Base-by-base conservation (phyloP, 2,888 invertebrate species). In the Priocnemis perturbator region DNA sequence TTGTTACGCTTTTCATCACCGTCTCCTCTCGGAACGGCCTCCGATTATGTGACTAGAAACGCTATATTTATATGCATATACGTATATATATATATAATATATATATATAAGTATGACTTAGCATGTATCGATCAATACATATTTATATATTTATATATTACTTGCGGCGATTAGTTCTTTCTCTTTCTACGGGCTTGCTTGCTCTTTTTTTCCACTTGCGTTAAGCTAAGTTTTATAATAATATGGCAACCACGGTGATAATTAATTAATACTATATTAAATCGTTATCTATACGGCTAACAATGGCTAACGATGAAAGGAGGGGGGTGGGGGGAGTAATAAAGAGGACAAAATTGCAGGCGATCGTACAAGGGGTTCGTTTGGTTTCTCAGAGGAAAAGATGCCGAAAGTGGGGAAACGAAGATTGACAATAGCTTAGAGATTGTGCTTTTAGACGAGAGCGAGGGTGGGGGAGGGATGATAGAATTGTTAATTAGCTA, bases 1-100 rank as follows among this genome's bases (percentile, higher is more conserved):
- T 53, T 20, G 23, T 23, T 55, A 57, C 20, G 30, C 60, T 50
- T 62, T 23, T 14, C 7, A 70, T 75, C 73, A 74, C 68, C 19
- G 4, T 17, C 30, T 14, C 57, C 14, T 45, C n/a, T 44, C 21
- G 20, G 37, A 4, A 19, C 30, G 14, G 17, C 45, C 65, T 76
- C 76, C 65, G 77, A 74, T 78, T 84, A 83, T 83, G 79, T 88
- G 88, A 88, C 88, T 88, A 88, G 88, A 88, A 86, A 86, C 86
- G 85, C 86, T 85, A 85, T 84, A 84, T 81, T 83, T 74, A 64
- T 61, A 61, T 37, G 79, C 82, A 85, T 83, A 77, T 74, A 82
- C 56, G 77, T 82, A 83, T 72, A 81, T 83, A 79, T 81, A n/a
- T n/a, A 69, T 75, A 72, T 67, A 64, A 56, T 65, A 58, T 67